Percentiles rank a stretch among this genome's conserved stretches.
Evolutionary conservation across 2,888 invertebrate genomes (phyloP).

Genomic region (Trichopria drosophilae): DNA sequence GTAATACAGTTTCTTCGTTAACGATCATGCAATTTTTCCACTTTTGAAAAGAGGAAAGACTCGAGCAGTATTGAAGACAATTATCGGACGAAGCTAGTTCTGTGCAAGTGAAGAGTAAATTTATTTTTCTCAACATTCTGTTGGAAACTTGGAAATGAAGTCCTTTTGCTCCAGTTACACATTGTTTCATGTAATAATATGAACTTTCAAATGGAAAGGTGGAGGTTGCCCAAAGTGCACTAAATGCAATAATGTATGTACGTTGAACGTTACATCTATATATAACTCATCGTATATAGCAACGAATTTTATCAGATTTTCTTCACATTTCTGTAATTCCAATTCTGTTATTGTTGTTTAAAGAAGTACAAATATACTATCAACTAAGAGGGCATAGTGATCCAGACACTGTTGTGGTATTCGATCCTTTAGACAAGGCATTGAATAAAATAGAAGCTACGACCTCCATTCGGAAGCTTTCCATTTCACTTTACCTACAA

Average conservation of each 20-base stretch:
- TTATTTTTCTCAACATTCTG: constrained; percentile 3
- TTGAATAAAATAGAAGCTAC: constrained; percentile 10
- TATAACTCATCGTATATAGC: neutral
- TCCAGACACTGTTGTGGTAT: neutral
- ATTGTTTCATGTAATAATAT: constrained; percentile 6
- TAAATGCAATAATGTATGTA: too few species aligned
- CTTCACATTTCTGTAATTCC: neutral
- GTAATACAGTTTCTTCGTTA: too few species aligned
- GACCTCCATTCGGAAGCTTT: constrained; percentile 15
- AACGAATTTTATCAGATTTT: neutral
- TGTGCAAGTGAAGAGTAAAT: neutral
- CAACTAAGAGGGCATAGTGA: neutral
- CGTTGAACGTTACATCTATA: neutral
- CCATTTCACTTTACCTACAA: constrained; percentile 8
- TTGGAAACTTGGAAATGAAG: constrained; percentile 10
- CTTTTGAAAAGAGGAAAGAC: too few species aligned
- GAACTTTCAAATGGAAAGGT: constrained; percentile 19
- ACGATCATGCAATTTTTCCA: too few species aligned
- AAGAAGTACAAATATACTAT: neutral
- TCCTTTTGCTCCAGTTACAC: constrained; percentile 7
- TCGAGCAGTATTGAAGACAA: constrained; percentile 8
- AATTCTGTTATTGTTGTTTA: neutral
- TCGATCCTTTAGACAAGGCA: constrained; percentile 1
- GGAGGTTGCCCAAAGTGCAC: constrained; percentile 11
- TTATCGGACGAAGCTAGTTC: constrained; percentile 6